A percentile compares a stretch with the other conserved stretches of the same genome.
Conservation (phyloP, 2,797 vertebrate species). For the Hippocampus kuda region DNA sequence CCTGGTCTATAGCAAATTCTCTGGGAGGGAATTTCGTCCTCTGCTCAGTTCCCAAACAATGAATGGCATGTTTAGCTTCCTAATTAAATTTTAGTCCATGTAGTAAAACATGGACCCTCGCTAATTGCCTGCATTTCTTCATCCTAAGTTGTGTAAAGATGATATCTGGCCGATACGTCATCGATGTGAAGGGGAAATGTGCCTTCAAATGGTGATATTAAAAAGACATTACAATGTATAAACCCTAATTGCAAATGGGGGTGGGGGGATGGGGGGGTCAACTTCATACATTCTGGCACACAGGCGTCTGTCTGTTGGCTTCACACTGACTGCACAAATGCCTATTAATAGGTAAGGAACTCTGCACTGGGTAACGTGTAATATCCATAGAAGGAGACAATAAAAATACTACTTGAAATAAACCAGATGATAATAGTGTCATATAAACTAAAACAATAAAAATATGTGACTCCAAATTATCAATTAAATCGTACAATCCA, state of each 20-base stretch:
- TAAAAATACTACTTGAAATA: background rate
- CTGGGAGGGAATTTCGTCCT: background rate
- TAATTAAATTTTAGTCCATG: conserved; percentile 43
- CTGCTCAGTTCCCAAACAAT: conserved; percentile 36
- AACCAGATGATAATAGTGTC: background rate
- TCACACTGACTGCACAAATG: conserved; percentile 22
- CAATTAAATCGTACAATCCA: too few relatives aligned
- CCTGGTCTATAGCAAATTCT: conserved; percentile 25
- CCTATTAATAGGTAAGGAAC: conserved; percentile 41
- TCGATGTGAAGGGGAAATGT: background rate
- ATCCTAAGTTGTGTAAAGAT: background rate
- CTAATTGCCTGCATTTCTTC: conserved; percentile 11
- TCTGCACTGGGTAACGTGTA: conserved; percentile 29
- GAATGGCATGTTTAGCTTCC: conserved; percentile 27
- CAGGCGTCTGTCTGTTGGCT: conserved; percentile 11
- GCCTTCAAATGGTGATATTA: background rate
- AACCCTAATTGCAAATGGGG: background rate
- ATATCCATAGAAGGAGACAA: background rate
- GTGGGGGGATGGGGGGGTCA: background rate
- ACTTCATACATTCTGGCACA: background rate
- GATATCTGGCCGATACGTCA: background rate
- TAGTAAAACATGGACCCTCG: conserved; percentile 16
- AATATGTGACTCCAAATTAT: background rate
- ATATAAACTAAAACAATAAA: background rate
- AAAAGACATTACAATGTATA: background rate